Percentiles rank a stretch among this genome's conserved stretches.
Evolutionary conservation across 2,797 vertebrate species (phyloP).

Genomic region (Coregonus ussuriensis): DNA sequence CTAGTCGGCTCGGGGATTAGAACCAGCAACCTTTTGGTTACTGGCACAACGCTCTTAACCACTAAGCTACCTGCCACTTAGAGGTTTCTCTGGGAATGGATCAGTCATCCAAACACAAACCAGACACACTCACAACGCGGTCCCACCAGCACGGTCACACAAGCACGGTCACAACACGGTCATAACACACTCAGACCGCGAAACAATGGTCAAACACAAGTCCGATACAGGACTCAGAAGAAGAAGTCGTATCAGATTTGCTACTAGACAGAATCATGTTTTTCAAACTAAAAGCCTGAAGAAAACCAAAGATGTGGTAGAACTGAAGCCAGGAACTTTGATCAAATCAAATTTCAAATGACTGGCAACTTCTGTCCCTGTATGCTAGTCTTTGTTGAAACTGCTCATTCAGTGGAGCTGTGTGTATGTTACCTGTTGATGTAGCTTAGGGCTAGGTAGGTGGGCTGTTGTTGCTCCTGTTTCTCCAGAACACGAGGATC

Average conservation of each 20-base stretch:
- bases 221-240: neutral
- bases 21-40: too few species aligned
- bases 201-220: slow-evolving; percentile 32
- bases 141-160: slow-evolving; percentile 4
- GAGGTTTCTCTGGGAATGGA: slow-evolving; percentile 58
- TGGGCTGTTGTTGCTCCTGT: slow-evolving; percentile 96
- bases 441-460: slow-evolving; percentile 95
- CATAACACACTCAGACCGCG: neutral
- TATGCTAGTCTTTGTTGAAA: neutral
- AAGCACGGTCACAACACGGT: slow-evolving; percentile 27
- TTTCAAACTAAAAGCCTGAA: neutral
- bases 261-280: too few species aligned
- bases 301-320: neutral
- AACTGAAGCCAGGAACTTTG: neutral
- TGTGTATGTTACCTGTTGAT: slow-evolving; percentile 86
- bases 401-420: slow-evolving; percentile 38
- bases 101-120: slow-evolving; percentile 42
- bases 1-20: too few species aligned
- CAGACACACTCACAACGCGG: slow-evolving; percentile 7
- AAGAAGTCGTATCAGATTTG: neutral
- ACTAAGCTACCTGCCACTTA: too few species aligned
- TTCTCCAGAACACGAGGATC: slow-evolving; percentile 95
- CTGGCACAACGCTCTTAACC: too few species aligned
- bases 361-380: neutral
- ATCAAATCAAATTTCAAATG: neutral